Percentiles rank a stretch among this genome's conserved stretches.
Evolutionary conservation across 1,140 invertebrate species (phyloP).

Genomic region (Brachionus rubens): DNA sequence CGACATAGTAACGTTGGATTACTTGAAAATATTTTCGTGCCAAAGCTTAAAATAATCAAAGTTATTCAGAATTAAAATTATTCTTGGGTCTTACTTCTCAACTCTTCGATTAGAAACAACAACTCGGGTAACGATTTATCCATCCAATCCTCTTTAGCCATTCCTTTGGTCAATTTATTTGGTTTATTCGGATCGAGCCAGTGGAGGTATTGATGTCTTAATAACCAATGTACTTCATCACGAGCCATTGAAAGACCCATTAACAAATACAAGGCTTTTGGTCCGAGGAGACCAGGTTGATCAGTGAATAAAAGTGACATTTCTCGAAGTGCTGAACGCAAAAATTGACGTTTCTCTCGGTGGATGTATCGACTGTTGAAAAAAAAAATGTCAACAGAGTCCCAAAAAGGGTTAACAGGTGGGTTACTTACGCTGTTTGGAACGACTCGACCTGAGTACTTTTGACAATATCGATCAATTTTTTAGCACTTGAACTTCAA

Average conservation of each 20-base stretch:
- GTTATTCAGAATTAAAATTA: too few species aligned
- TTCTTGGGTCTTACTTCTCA: too few species aligned
- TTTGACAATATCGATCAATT: slow-evolving; percentile 36
- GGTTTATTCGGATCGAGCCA: slow-evolving; percentile 79
- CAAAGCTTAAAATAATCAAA: slow-evolving; percentile 69
- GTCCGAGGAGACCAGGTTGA: slow-evolving; percentile 81
- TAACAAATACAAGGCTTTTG: slow-evolving; percentile 82
- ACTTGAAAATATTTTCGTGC: slow-evolving; percentile 74
- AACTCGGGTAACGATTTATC: slow-evolving; percentile 86
- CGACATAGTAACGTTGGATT: slow-evolving; percentile 94
- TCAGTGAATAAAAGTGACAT: slow-evolving; percentile 89
- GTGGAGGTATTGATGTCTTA: slow-evolving; percentile 69
- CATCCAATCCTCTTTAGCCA: slow-evolving; percentile 53
- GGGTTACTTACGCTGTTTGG: slow-evolving; percentile 39
- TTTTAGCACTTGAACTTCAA: slow-evolving; percentile 21
- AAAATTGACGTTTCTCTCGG: slow-evolving; percentile 88
- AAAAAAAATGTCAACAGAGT: neutral
- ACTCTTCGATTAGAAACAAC: slow-evolving; percentile 94
- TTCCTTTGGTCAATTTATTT: slow-evolving; percentile 63
- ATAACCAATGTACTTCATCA: slow-evolving; percentile 93
- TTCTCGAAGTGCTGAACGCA: slow-evolving; percentile 90
- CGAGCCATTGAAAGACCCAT: slow-evolving; percentile 89
- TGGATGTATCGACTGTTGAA: slow-evolving; percentile 71
- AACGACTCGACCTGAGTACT: slow-evolving; percentile 9
- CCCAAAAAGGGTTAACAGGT: too few species aligned